Base-by-base conservation (phyloP, 2,797 vertebrate species). In the Dicrostonyx torquatus region DNA sequence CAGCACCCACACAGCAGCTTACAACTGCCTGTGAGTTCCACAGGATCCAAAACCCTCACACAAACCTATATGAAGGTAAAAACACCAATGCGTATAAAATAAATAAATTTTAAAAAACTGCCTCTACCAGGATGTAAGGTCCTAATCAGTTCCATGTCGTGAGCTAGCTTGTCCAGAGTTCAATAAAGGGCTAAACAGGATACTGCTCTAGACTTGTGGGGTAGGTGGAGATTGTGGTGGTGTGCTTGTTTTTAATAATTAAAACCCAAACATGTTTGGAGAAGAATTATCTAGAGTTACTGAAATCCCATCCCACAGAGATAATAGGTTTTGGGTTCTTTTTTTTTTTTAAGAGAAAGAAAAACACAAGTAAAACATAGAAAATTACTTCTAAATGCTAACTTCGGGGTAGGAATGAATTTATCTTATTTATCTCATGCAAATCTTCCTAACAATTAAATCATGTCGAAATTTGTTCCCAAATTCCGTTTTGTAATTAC, bases 401-500 rank as follows among this genome's bases (percentile, higher is more conserved):
- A 85, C 48, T 84, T 43, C 20, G 18, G 79, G 91, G 78, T 15
- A 73, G 40, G 72, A 58, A 91, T 88, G 37, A 95, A 72, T 66
- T 89, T 15, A 60, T 73, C 62, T 70, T 12, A 80, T 70, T 43
- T 29, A 40, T 68, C 22, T 77, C 64, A 62, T 72, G 15, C 4
- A 84, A 60, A 22, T 45, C 92, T 95, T 73, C 22, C 64, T 80
- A 89, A 72, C 76, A 91, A 86, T 87, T 62, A 93, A 95, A 53
- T 87, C 68, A 85, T 85, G 0, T 58, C 70, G 53, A 96, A 95
- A 94, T 58, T 26, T 82, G 29, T 77, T 97, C 97, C 82, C 94
- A 97, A 97, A 75, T 97, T 96, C 72, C 91, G 97, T 95, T 97
- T 98, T 90, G 90, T 90, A 97, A 91, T 86, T 93, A 91, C 90